These are phyloP conservation scores for Alethe diademata DNA, from an alignment of 2,113 vertebrate species.

Conservation along the genomic window DNA sequence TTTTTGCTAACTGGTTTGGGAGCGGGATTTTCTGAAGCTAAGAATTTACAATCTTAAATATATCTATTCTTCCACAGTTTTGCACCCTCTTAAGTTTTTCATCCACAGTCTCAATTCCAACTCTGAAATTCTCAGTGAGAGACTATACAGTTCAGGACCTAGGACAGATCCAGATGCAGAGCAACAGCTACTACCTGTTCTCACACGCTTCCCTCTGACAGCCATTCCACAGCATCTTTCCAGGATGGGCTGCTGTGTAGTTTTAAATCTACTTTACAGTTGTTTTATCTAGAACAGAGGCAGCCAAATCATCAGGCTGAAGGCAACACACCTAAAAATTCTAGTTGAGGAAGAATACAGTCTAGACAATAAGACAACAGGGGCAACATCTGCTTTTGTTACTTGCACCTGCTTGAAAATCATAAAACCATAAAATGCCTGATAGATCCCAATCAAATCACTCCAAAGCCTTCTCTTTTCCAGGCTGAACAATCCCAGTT, in stretches of 20 bases:
- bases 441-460: not conserved
- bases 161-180: conserved; percentile 19
- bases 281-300: not conserved
- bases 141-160: not conserved
- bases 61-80: not conserved
- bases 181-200: not conserved
- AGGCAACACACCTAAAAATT: not conserved
- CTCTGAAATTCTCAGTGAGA: fast-evolving
- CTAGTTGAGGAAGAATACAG: not conserved
- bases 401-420: not conserved
- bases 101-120: not conserved
- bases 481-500: not conserved
- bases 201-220: fast-evolving
- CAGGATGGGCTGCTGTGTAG: not conserved
- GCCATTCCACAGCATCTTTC: not conserved
- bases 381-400: not conserved
- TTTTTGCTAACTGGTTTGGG: not conserved
- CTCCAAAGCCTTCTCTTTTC: not conserved
- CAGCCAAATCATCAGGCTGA: not conserved
- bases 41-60: not conserved
- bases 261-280: not conserved
- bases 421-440: not conserved
- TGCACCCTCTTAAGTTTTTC: not conserved
- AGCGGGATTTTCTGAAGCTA: not conserved
- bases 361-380: not conserved